These are phyloP conservation scores for Oikopleura albicans DNA, from an alignment of 23 tunicate genomes.

Conservation along the genomic window DNA sequence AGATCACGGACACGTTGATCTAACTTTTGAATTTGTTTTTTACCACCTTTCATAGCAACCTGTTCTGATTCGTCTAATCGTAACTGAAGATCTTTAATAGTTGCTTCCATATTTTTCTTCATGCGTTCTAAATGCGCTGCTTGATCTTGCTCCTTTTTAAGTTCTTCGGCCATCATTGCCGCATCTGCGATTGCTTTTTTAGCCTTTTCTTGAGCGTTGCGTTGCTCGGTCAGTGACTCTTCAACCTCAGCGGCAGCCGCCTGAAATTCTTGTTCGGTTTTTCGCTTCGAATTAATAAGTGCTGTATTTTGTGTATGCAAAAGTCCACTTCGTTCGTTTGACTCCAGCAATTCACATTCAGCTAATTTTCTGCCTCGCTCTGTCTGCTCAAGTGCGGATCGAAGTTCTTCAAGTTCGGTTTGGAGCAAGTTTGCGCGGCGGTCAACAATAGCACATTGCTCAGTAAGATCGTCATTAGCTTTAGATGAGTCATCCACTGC, in stretches of 20 bases:
- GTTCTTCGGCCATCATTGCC: neutral
- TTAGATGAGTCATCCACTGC: neutral
- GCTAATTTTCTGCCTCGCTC: neutral
- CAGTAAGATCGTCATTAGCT: neutral
- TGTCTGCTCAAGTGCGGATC: conserved; percentile 1
- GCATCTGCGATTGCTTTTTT: conserved; percentile 13
- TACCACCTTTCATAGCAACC: conserved; percentile 19
- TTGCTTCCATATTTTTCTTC: neutral
- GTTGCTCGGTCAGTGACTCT: neutral
- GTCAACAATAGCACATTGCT: neutral
- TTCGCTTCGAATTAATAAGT: neutral
- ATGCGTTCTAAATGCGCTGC: conserved; percentile 1
- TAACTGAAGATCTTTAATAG: neutral
- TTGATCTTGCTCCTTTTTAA: neutral
- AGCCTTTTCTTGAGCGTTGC: neutral
- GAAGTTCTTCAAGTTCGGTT: conserved; percentile 19
- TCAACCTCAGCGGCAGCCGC: conserved; percentile 10
- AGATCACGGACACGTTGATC: conserved; percentile 19
- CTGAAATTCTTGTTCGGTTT: neutral
- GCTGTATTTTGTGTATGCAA: conserved; percentile 16
- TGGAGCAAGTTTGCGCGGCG: neutral
- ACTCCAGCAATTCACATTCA: neutral
- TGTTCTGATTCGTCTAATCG: neutral
- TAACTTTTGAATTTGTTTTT: conserved; percentile 19
- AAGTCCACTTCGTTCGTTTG: neutral